Percentiles rank a stretch among this genome's conserved stretches.
Evolutionary conservation across 2,113 vertebrate genomes (phyloP).

Genomic region (Mesocricetus auratus): DNA sequence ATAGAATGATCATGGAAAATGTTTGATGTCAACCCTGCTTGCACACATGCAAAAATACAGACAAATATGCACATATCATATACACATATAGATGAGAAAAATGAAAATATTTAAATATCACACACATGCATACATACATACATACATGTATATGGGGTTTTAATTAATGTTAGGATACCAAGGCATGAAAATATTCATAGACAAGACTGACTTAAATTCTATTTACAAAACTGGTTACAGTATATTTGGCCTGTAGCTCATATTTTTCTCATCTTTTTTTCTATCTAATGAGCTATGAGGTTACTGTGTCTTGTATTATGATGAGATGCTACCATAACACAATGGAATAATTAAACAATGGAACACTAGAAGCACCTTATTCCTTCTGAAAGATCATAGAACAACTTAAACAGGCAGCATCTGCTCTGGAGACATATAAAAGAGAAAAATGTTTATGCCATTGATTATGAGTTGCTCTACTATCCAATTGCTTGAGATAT

Average conservation of each 20-base stretch:
- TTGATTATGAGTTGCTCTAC: neutral
- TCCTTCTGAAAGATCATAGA: neutral
- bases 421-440: neutral
- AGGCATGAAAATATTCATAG: neutral
- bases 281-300: neutral
- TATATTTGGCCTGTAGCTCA: neutral
- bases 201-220: neutral
- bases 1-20: neutral
- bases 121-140: neutral
- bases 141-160: neutral
- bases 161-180: neutral
- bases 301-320: neutral
- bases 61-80: neutral
- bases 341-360: neutral
- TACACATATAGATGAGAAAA: neutral
- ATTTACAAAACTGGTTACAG: neutral
- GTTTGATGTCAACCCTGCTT: neutral
- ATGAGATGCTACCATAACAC: neutral
- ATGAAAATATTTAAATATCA: neutral
- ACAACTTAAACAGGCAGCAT: neutral
- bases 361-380: neutral
- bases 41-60: neutral
- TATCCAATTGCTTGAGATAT: neutral
- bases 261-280: slow-evolving; percentile 1
- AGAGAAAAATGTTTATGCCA: neutral